Percentiles rank a stretch among this genome's conserved stretches.
Conservation (phyloP, 2,113 vertebrate species). For the Raphicerus campestris region DNA sequence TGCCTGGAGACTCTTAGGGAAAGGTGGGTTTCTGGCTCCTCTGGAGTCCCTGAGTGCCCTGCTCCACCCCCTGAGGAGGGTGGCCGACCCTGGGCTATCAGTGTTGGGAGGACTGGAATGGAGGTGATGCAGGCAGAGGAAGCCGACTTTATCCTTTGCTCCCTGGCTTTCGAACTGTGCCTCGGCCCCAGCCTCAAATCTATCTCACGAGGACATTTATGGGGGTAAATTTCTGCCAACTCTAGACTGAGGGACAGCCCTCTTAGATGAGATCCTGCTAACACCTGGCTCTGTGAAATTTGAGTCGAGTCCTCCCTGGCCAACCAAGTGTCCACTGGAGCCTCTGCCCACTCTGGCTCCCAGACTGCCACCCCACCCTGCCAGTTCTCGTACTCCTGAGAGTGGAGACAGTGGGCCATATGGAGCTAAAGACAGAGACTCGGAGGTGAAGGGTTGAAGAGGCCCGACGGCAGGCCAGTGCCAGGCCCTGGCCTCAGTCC, state of each 20-base stretch:
- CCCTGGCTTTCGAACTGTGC: neutral
- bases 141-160: neutral
- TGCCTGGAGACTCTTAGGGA: neutral
- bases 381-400: neutral
- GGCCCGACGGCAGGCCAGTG: neutral
- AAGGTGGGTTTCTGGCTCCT: neutral
- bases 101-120: neutral
- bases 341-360: conserved; percentile 39
- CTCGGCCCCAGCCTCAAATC: conserved; percentile 21
- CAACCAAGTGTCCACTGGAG: neutral
- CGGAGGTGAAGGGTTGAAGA: neutral
- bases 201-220: conserved; percentile 59
- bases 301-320: conserved; percentile 56
- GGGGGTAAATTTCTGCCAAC: conserved; percentile 61
- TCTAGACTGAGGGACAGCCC: conserved; percentile 63
- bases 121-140: neutral
- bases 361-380: neutral
- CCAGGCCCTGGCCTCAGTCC: neutral
- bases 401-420: too few relatives aligned
- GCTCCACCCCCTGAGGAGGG: neutral
- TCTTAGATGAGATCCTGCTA: conserved; percentile 69
- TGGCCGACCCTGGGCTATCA: neutral
- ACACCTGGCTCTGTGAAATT: conserved; percentile 65
- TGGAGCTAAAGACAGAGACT: neutral
- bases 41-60: neutral